Percentiles rank a stretch among this genome's conserved stretches.
These are phyloP conservation scores for Chlorospingus semifuscus DNA, from an alignment of 2,797 vertebrate genomes.

Conservation along the genomic window DNA sequence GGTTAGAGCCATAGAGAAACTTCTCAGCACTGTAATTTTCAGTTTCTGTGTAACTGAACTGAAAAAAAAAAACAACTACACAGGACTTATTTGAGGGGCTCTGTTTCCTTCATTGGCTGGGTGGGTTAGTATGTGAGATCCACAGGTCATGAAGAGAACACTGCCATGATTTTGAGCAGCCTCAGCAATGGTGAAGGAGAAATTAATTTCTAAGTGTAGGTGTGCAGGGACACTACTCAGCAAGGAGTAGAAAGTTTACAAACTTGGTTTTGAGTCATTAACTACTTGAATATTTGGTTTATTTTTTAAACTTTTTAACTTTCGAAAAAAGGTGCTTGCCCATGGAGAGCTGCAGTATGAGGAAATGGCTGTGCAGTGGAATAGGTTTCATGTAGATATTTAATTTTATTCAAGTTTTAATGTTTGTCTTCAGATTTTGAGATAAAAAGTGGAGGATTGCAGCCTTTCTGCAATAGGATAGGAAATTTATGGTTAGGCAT, in stretches of 20 bases:
- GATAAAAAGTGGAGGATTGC: neutral
- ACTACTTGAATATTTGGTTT: neutral
- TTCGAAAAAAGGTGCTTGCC: neutral
- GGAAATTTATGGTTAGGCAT: neutral
- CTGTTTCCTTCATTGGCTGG: neutral
- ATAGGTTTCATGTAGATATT: neutral
- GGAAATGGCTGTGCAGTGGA: neutral
- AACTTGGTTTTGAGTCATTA: neutral
- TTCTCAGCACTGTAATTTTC: neutral
- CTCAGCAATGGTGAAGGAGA: neutral
- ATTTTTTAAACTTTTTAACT: neutral
- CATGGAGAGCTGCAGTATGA: neutral
- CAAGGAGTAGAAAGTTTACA: neutral
- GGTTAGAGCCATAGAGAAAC: neutral
- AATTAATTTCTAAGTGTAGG: neutral
- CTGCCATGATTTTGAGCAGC: neutral
- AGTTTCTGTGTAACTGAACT: neutral
- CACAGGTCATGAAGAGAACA: neutral
- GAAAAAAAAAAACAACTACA: accelerated
- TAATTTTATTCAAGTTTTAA: neutral
- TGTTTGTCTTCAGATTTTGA: neutral
- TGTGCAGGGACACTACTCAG: neutral
- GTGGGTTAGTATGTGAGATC: neutral
- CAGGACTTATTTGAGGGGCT: neutral
- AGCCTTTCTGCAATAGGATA: neutral